A percentile compares a stretch with the other conserved stretches of the same genome.
Evolutionary conservation across 2,113 vertebrate species (phyloP).

Genomic region (Xyliphius kryptos): DNA sequence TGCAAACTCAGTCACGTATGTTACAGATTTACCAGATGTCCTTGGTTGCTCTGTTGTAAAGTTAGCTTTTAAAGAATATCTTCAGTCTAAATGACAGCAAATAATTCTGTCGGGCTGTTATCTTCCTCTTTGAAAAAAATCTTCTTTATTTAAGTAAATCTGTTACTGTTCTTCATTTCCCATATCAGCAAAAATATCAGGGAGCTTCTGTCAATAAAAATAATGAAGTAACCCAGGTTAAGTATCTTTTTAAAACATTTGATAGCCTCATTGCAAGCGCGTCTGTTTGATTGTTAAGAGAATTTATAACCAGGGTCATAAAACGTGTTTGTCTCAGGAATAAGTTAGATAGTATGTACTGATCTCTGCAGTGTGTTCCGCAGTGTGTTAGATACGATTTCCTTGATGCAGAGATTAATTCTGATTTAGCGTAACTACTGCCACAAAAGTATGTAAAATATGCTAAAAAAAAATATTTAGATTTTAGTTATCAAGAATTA

Average conservation of each 20-base stretch:
- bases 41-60: conserved; percentile 6
- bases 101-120: neutral
- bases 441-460: too few species aligned
- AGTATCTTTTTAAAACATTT: neutral
- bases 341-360: neutral
- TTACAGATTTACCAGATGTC: conserved; percentile 3
- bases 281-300: neutral
- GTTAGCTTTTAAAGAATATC: conserved; percentile 8
- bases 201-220: neutral
- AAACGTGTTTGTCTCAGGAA: conserved; percentile 8
- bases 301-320: conserved; percentile 18
- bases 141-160: neutral
- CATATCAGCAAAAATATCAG: neutral
- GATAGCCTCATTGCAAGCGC: neutral
- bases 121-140: neutral
- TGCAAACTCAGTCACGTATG: neutral
- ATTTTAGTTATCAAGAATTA: too few species aligned
- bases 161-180: neutral
- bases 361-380: neutral
- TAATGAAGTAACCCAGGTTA: neutral
- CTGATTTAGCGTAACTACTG: too few species aligned
- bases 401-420: neutral
- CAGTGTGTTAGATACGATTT: conserved; percentile 15
- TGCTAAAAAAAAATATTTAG: too few species aligned
- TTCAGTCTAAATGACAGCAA: neutral